phyloP scores from a whole-genome alignment of 2,888 invertebrate species.

The Deilephila porcellus region DNA sequence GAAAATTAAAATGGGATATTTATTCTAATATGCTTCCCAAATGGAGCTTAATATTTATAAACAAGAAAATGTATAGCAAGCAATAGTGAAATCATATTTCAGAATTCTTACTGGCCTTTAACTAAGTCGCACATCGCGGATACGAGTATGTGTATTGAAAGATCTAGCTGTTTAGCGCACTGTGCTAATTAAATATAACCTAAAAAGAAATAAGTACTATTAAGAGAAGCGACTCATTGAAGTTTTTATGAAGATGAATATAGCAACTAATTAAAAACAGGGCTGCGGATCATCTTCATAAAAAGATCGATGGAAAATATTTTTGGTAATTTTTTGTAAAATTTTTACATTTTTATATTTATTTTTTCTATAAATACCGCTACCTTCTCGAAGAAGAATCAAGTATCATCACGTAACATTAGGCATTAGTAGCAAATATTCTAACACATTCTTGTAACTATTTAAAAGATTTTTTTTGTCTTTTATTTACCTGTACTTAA shows the following conservation, averaged over 20 bases:
- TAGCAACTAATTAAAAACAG: neutral
- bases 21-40: neutral
- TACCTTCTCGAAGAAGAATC: slow-evolving; percentile 55
- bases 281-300: slow-evolving; percentile 41
- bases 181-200: slow-evolving; percentile 23
- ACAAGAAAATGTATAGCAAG: slow-evolving; percentile 28
- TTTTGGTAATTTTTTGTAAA: slow-evolving; percentile 70
- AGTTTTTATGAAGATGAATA: slow-evolving; percentile 11
- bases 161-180: slow-evolving; percentile 16
- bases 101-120: slow-evolving; percentile 31
- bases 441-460: slow-evolving; percentile 44
- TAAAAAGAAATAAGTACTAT: slow-evolving; percentile 27
- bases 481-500: slow-evolving; percentile 67
- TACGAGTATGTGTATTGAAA: slow-evolving; percentile 13
- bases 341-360: slow-evolving; percentile 73
- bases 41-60: neutral
- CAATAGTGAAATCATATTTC: slow-evolving; percentile 44
- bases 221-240: slow-evolving; percentile 23
- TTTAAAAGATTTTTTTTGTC: slow-evolving; percentile 64
- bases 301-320: slow-evolving; percentile 56
- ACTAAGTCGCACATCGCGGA: slow-evolving; percentile 37
- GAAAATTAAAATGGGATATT: neutral
- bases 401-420: slow-evolving; percentile 38
- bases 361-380: slow-evolving; percentile 65
- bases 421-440: slow-evolving; percentile 54